Evolutionary conservation across 37 sponge, comb jelly and placozoan species (phyloP).

Genomic region (Ianthella basta): DNA sequence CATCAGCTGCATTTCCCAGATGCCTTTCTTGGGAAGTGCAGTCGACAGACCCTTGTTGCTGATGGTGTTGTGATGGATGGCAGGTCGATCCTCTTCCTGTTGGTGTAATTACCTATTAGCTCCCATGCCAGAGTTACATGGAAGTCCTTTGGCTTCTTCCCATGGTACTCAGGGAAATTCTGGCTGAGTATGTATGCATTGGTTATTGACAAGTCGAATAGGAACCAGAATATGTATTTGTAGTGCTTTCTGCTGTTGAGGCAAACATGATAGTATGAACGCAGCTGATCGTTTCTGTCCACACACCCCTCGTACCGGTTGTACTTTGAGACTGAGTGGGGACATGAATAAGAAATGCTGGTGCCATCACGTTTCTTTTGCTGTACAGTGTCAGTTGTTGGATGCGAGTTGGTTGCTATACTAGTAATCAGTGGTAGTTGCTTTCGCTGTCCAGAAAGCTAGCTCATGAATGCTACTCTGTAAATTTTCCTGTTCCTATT

Average conservation of each 20-base stretch:
- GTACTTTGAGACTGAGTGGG: slow-evolving; percentile 11
- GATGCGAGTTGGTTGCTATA: not conserved
- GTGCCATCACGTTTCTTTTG: slow-evolving; percentile 6
- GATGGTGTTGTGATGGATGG: too few relatives aligned
- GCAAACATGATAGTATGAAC: not conserved
- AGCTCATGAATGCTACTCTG: too few relatives aligned
- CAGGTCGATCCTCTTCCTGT: too few relatives aligned
- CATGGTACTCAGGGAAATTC: not conserved
- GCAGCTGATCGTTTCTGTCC: slow-evolving; percentile 41
- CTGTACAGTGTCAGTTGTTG: not conserved
- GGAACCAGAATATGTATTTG: slow-evolving; percentile 35
- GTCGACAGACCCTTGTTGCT: too few relatives aligned
- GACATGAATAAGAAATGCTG: not conserved
- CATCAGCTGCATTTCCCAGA: too few relatives aligned
- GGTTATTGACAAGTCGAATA: slow-evolving; percentile 21
- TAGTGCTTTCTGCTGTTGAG: not conserved
- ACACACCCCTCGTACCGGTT: slow-evolving; percentile 47
- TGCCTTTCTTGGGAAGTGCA: too few relatives aligned
- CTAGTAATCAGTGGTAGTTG: too few relatives aligned
- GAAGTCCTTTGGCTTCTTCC: too few relatives aligned
- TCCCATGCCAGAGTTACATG: too few relatives aligned
- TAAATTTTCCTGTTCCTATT: slow-evolving; percentile 29
- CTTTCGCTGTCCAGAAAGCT: too few relatives aligned
- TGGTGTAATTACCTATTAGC: too few relatives aligned
- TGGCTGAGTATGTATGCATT: not conserved